Evolutionary conservation across 2,113 vertebrate genomes (phyloP), one percentile per base, ranked within the genome.

Genomic region (Dasyurus viverrinus): DNA sequence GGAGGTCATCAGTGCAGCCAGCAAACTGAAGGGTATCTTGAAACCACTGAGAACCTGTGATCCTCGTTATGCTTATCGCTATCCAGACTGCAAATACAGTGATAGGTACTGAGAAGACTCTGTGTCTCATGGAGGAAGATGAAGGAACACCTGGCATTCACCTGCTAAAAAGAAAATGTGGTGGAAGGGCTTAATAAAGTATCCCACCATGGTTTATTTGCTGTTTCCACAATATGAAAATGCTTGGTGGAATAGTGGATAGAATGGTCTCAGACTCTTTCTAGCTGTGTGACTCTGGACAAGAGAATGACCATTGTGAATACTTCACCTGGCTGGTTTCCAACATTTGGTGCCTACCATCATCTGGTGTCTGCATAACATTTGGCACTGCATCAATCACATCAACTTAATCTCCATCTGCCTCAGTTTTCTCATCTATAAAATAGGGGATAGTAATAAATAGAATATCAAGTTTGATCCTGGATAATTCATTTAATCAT

Each of bases 21-120:
- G 95, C 3, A 95, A 90, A 50, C 98, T 99, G 92, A 98, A 97
- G 8, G 96, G 97, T 92, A 97, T 98, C 95, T 97, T 99, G 96
- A 98, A 97, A 46, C 98, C 98, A 0, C 96, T 99, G 94, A 98
- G 98, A 54, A 98, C 98, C 89, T 99, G 99, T 2, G 98, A 98
- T 90, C 97, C 98, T 6, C 98, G 97, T 91, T 99, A 99, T 93
- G 98, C 98, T 91, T 99, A 99, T 97, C 99, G 99, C 97, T 99
- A 99, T 96, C 99, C 99, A 2, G 99, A 99, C 97, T 99, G 99
- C 98, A 99, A 98, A 95, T 99, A 99, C 93, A 98, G 97, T 1
- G 98, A 98, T 90, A 98, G 98, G 54, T 98, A 97, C 6, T 98
- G 96, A 89, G 0, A 0, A 25, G 50, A 46, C 91, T 2, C 26